A percentile compares a stretch with the other conserved stretches of the same genome.
Conservation (phyloP, 2,113 vertebrate genomes). For the Rattus norvegicus region GRCr8 NC_086037.1:46842501-46843000, state of each 20-base stretch:
- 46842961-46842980: not conserved
- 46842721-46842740: not conserved
- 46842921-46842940: not conserved
- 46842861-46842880: not conserved
- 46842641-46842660: not conserved
- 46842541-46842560: conserved; percentile 61
- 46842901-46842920: not conserved
- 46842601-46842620: conserved; percentile 44
- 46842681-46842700: not conserved
- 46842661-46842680: not conserved
- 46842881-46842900: not conserved
- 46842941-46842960: not conserved
- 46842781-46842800: not conserved
- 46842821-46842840: not conserved
- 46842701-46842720: not conserved
- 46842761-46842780: not conserved
- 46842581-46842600: conserved; percentile 60
- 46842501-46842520: conserved; percentile 54
- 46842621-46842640: conserved; percentile 33
- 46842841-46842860: conserved; percentile 8
- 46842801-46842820: not conserved
- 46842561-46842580: conserved; percentile 67
- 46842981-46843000: not conserved
- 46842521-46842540: conserved; percentile 66
- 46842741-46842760: not conserved